Evolutionary conservation across 2,888 invertebrate genomes (phyloP), one percentile per base, ranked within the genome.

Genomic region (Luperina testacea): DNA sequence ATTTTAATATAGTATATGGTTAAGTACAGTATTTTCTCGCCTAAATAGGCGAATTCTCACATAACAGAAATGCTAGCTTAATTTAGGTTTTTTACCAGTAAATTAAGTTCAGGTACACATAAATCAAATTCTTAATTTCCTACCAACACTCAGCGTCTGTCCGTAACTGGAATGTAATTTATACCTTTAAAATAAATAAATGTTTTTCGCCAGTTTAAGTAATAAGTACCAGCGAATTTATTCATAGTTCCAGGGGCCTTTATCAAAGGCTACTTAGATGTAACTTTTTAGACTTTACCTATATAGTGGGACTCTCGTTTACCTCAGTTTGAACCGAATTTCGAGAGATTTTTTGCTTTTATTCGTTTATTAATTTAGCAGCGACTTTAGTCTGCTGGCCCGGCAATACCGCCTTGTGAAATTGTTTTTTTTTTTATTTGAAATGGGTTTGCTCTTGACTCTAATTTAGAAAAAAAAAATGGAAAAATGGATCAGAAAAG

Each of bases 141-240:
- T 32, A 61, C 68, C 63, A 61, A 76, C 76, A 69, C 69, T 57
- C 78, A 70, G 32, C 59, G 38, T 59, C 69, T 73, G 70, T 71
- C 61, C 84, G 74, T 81, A 83, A 82, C 77, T 80, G 57, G 75
- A 69, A 72, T 68, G 65, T 88, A 88, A 89, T 88, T 89, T 87
- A 88, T 87, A 83, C 72, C 71, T 85, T 65, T 78, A 75, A 86
- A 78, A 84, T 89, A 83, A 82, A 86, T 89, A 84, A 68, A 75
- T 77, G 65, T 65, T 89, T 72, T 32, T 20, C 20, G 13, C 51
- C n/a, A 48, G 65, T 71, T 8, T 53, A 86, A 84, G 82, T 75
- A 7, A 82, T 71, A 63, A 74, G 70, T 48, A 9, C 2, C 0
- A 83, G 75, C 72, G 83, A 17, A 61, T 57, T 48, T 42, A 8